phyloP scores from a whole-genome alignment of 2,888 invertebrate species.

The Bellardia pandia region DNA sequence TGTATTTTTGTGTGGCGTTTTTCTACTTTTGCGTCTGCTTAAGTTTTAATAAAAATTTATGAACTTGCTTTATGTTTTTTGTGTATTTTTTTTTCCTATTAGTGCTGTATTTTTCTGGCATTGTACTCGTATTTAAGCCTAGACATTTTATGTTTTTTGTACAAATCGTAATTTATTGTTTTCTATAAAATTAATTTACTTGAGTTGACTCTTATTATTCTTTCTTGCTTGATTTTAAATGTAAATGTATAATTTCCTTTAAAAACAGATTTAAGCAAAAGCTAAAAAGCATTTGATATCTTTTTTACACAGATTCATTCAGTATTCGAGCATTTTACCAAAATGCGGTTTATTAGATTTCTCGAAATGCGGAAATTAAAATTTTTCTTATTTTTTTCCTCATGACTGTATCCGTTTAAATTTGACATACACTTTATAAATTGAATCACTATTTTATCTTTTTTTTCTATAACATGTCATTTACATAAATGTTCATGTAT shows the following conservation, averaged over 20 bases:
- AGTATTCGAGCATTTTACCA: neutral
- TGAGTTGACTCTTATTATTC: neutral
- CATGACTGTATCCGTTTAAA: slow-evolving; percentile 22
- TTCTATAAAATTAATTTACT: slow-evolving; percentile 26
- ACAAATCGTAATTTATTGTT: slow-evolving; percentile 26
- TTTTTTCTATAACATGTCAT: slow-evolving; percentile 16
- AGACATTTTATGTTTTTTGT: slow-evolving; percentile 15
- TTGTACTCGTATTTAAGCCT: slow-evolving; percentile 4
- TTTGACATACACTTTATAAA: slow-evolving; percentile 21
- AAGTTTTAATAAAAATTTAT: slow-evolving; percentile 40
- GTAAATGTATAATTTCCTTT: slow-evolving; percentile 58
- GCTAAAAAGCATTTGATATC: neutral
- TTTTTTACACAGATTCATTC: neutral
- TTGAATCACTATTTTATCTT: slow-evolving; percentile 11
- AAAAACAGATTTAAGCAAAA: neutral
- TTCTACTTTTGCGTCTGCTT: neutral
- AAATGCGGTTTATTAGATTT: slow-evolving; percentile 49
- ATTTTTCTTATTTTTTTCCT: slow-evolving; percentile 75
- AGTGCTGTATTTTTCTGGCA: neutral
- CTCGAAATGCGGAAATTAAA: slow-evolving; percentile 79
- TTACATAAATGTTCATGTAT: slow-evolving; percentile 20
- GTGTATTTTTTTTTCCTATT: neutral
- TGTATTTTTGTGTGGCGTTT: neutral
- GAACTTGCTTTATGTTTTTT: slow-evolving; percentile 22
- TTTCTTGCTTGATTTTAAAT: neutral